Evolutionary conservation across 1,140 invertebrate genomes (phyloP).

Genomic region (Calephelis virginiensis): DNA sequence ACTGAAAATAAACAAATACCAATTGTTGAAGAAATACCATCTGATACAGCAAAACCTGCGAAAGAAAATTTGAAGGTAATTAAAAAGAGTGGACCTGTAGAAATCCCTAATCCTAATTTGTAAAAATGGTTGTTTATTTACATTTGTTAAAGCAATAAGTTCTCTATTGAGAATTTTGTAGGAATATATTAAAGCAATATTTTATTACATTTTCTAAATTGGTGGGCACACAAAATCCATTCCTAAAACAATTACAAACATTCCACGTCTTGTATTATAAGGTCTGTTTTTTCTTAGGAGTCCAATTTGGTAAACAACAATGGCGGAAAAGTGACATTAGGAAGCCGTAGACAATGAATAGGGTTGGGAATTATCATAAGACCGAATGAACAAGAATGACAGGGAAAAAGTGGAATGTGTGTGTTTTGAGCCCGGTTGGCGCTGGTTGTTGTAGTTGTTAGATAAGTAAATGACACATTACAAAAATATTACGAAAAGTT

Average conservation of each 20-base stretch:
- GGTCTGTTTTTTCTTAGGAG: no score
- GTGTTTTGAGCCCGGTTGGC: no score
- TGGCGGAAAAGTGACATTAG: no score
- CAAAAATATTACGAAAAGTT: no score
- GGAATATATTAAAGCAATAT: slow-evolving; percentile 8
- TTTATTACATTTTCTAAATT: slow-evolving; percentile 1
- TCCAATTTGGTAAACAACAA: no score
- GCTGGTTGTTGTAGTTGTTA: no score
- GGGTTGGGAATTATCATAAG: no score
- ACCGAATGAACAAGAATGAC: no score
- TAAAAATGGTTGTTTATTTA: slow-evolving; percentile 25
- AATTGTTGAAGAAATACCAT: slow-evolving; percentile 76
- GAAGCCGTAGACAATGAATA: no score
- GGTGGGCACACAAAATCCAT: slow-evolving; percentile 8
- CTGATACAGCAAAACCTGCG: slow-evolving; percentile 76
- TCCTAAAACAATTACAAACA: background rate
- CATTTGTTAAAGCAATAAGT: slow-evolving; percentile 2
- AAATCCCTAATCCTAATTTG: slow-evolving; percentile 63
- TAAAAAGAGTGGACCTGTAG: slow-evolving; percentile 76
- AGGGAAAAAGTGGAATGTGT: no score
- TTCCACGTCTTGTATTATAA: background rate
- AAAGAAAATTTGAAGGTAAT: slow-evolving; percentile 80
- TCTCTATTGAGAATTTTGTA: slow-evolving; percentile 2
- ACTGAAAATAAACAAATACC: slow-evolving; percentile 65
- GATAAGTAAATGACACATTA: no score